These are phyloP conservation scores for Plecturocebus donacophilus DNA, from an alignment of 2,113 vertebrate genomes.

Conservation along the genomic window DNA sequence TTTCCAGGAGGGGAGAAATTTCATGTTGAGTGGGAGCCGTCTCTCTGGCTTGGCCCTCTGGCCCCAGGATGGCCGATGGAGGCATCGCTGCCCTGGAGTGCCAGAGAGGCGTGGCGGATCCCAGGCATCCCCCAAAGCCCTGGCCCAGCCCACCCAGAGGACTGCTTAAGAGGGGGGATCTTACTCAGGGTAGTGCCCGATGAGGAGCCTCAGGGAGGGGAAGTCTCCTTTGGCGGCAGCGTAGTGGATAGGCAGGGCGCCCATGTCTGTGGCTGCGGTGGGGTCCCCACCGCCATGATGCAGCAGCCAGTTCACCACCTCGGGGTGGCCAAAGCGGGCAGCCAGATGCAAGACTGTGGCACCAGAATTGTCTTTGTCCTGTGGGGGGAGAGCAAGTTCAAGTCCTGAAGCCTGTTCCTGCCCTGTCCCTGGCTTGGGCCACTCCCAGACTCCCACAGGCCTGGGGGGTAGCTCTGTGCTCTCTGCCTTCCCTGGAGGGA, in stretches of 20 bases:
- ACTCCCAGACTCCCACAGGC: not conserved
- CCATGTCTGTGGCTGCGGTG: constrained; percentile 90
- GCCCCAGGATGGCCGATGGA: not conserved
- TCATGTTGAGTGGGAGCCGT: not conserved
- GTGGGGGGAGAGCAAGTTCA: not conserved
- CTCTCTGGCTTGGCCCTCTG: not conserved
- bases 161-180: not conserved
- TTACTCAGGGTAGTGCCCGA: constrained; percentile 94
- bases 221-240: constrained; percentile 99
- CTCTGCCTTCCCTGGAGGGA: not conserved
- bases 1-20: not conserved
- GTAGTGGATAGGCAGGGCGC: constrained; percentile 95
- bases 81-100: rapidly evolving
- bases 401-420: not conserved
- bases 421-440: not conserved
- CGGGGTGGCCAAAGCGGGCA: constrained; percentile 96
- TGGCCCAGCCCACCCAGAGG: not conserved
- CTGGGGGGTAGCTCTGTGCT: not conserved
- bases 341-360: constrained; percentile 96
- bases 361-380: constrained; percentile 96
- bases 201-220: constrained; percentile 91
- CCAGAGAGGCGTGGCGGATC: rapidly evolving
- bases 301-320: constrained; percentile 95
- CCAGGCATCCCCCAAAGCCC: no score
- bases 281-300: constrained; percentile 91